A percentile compares a stretch with the other conserved stretches of the same genome.
These are phyloP conservation scores for Zaprionus nigranus DNA, from an alignment of 1,140 invertebrate genomes.

Conservation along the genomic window DNA sequence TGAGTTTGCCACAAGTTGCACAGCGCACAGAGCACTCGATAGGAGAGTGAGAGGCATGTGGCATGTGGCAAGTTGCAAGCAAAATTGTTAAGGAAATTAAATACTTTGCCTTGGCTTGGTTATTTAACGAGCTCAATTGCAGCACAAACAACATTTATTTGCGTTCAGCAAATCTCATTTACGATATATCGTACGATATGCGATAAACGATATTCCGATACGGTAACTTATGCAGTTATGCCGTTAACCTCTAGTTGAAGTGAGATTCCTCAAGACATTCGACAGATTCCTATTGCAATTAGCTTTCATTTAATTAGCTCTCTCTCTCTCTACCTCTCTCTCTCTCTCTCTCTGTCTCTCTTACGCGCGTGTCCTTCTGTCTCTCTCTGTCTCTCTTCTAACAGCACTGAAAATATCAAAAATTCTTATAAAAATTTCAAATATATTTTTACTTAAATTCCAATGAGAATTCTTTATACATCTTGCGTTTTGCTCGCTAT, in stretches of 20 bases:
- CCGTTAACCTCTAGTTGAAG: not conserved
- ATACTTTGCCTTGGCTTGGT: conserved; percentile 8
- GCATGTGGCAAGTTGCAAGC: not conserved
- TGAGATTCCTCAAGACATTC: not conserved
- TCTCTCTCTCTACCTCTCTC: no score
- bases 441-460: no score
- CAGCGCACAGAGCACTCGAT: not conserved
- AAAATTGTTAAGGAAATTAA: conserved; percentile 34
- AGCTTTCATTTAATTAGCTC: no score
- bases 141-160: conserved; percentile 28
- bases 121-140: conserved; percentile 29
- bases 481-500: no score
- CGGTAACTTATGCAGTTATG: not conserved
- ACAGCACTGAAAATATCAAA: no score
- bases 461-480: no score
- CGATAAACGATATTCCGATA: not conserved
- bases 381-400: no score
- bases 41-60: not conserved
- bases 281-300: not conserved
- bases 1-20: conserved; percentile 32
- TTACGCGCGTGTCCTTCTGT: no score
- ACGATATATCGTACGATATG: not conserved
- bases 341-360: no score
- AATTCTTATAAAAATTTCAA: no score
- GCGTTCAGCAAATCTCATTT: not conserved